phyloP scores from a whole-genome alignment of 2,888 invertebrate species.

The Spodoptera exigua region DNA sequence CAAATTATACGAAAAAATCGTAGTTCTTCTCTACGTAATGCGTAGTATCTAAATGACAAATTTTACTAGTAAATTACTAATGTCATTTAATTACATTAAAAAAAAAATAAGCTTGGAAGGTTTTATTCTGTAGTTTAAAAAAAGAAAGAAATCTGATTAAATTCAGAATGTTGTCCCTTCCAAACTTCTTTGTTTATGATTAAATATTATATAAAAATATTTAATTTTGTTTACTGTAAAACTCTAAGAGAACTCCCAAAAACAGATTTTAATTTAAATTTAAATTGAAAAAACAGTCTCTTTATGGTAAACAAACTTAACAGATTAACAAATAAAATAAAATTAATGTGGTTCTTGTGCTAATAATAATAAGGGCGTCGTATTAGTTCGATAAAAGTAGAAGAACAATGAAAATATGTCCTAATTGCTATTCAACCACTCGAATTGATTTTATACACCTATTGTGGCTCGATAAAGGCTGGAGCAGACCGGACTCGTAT shows the following conservation, averaged over 20 bases:
- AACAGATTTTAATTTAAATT: no score
- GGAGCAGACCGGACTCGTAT: no score
- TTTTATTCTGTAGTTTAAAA: background rate
- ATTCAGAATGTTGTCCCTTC: background rate
- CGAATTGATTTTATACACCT: conserved; percentile 14
- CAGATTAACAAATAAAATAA: conserved; percentile 13
- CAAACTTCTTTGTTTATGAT: conserved; percentile 33
- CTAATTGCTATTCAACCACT: conserved; percentile 20
- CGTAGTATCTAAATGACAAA: conserved; percentile 21
- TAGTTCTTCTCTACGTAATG: conserved; percentile 12
- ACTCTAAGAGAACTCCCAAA: no score
- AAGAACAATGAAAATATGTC: conserved; percentile 37
- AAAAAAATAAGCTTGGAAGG: conserved; percentile 22
- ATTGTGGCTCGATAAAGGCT: no score
- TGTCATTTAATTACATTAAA: conserved; percentile 23
- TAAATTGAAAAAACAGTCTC: no score
- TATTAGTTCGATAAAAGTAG: conserved; percentile 29
- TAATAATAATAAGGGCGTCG: conserved; percentile 34
- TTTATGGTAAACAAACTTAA: no score
- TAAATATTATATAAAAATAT: background rate
- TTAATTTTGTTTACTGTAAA: no score
- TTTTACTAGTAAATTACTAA: background rate
- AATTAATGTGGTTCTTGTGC: conserved; percentile 43
- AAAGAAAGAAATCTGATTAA: background rate
- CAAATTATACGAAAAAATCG: background rate